phyloP scores from a whole-genome alignment of 2,797 vertebrate genomes.

The Crypturellus tataupa region DNA sequence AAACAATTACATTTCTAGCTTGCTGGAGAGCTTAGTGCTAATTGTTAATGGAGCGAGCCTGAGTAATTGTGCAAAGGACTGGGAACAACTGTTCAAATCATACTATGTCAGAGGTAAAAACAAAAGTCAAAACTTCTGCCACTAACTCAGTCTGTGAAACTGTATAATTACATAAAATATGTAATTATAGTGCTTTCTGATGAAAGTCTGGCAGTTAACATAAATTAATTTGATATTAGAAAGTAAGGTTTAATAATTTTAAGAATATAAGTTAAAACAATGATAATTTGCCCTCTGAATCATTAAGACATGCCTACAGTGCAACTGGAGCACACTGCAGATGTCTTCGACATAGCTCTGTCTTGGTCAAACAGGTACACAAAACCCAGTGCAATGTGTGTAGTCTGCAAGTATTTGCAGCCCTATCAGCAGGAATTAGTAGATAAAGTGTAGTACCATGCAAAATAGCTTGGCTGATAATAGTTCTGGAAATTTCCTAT shows the following conservation, averaged over 20 bases:
- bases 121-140: constrained; percentile 27
- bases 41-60: neutral
- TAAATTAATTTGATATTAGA: neutral
- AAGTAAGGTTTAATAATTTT: neutral
- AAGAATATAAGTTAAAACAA: neutral
- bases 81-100: neutral
- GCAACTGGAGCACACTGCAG: neutral
- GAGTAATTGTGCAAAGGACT: neutral
- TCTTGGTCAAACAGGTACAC: neutral
- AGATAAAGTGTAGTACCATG: neutral
- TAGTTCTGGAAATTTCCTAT: neutral
- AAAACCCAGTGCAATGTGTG: neutral
- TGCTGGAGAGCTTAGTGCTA: neutral
- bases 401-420: neutral
- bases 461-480: neutral
- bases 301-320: neutral
- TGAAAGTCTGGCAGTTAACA: neutral
- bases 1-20: neutral
- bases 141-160: neutral
- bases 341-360: neutral
- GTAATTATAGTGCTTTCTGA: neutral
- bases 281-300: neutral
- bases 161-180: neutral
- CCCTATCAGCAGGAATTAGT: fast-evolving
- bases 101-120: constrained; percentile 16